Base-by-base conservation (phyloP, 2,888 invertebrate species). In the Morpho helenor region DNA sequence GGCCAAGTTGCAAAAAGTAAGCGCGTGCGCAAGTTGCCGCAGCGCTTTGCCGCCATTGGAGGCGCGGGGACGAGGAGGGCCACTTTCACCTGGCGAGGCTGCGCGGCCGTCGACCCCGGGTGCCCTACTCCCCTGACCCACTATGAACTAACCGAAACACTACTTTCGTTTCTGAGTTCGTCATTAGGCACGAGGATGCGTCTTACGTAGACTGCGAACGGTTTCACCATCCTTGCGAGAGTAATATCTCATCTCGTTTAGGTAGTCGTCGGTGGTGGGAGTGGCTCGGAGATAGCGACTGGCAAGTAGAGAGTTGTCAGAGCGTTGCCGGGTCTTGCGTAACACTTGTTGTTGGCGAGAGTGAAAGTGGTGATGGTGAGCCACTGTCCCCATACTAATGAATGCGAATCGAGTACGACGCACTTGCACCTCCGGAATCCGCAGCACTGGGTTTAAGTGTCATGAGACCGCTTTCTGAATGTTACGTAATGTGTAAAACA, bases 51-150 rank as follows among this genome's bases (percentile, higher is more conserved):
- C 67, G 75, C 75, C 74, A 79, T 75, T 71, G 76, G 73, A 73
- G 76, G 74, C 65, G 73, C 66, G 68, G 74, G 75, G 61, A 63
- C 73, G 75, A 75, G 77, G 82, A 80, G 84, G 84, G 82, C 76
- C 87, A 89, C 89, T 89, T 88, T 89, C 88, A 85, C 89, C 78
- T 74, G 72, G 74, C 89, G 88, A 89, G 89, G 89, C 87, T 89
- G 88, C 88, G 88, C 89, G 89, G 86, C 77, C 88, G 85, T 78
- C 87, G 89, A 89, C 87, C 89, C 87, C 82, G 76, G 70, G 63
- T 86, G 89, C 71, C 88, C 89, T 90, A 87, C 90, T 90, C 89
- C 84, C 86, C 78, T 90, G 85, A 89, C 90, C 90, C 73, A 90
- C 82, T 83, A 79, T 76, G 71, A 74, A 77, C 80, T 78, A 79